Evolutionary conservation across 2,888 invertebrate species (phyloP).

Genomic region (Drosophila formosana): DNA sequence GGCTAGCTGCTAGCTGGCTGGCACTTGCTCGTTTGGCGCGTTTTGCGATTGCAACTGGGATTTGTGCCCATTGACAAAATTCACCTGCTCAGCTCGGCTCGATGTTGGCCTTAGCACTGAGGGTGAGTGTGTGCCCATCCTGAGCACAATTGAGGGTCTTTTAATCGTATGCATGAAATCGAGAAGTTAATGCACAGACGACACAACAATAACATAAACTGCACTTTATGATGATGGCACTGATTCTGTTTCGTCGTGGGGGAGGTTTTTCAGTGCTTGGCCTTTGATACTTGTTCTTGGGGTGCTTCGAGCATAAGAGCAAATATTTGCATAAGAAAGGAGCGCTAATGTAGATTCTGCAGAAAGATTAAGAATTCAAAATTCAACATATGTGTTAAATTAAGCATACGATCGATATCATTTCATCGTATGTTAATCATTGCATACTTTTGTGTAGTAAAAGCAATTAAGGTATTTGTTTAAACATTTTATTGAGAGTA

Average conservation of each 20-base stretch:
- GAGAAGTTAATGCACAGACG: conserved; percentile 65
- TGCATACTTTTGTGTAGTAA: conserved; percentile 5
- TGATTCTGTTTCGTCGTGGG: conserved; percentile 61
- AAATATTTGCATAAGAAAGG: conserved; percentile 30
- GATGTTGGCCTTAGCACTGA: conserved; percentile 10
- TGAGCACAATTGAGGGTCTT: conserved; percentile 48
- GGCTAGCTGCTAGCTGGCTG: conserved; percentile 65
- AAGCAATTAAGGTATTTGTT: conserved; percentile 12
- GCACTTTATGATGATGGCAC: conserved; percentile 37
- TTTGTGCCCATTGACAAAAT: conserved; percentile 70
- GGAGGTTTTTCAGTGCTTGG: conserved; percentile 61
- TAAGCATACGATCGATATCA: neutral
- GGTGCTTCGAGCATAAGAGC: conserved; percentile 7
- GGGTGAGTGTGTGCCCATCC: conserved; percentile 41
- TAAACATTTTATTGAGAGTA: conserved; percentile 71
- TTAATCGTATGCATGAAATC: conserved; percentile 71
- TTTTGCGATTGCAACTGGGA: conserved; percentile 33
- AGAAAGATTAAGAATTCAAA: neutral
- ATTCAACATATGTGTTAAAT: neutral
- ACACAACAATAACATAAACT: conserved; percentile 19
- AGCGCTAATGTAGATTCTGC: neutral
- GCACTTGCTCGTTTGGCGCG: conserved; percentile 65
- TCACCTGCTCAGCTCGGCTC: conserved; percentile 70
- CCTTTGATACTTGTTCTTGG: conserved; percentile 26
- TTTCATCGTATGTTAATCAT: neutral